Percentiles rank a stretch among this genome's conserved stretches.
Evolutionary conservation across 1,140 invertebrate genomes (phyloP).

Genomic region (Diplogasteroides magnus): DNA sequence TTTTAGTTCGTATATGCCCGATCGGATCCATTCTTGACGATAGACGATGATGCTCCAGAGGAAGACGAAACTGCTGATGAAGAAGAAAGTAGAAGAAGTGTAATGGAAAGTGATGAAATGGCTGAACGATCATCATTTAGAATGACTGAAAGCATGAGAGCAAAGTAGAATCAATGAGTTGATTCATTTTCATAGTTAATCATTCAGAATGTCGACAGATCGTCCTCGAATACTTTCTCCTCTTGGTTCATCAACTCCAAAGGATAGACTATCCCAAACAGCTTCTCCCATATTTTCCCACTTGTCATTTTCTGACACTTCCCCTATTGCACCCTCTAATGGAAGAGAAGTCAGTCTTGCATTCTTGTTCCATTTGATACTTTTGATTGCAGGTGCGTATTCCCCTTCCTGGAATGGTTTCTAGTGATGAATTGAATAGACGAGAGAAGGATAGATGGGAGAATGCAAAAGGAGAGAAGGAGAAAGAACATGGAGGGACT

Average conservation of each 20-base stretch:
- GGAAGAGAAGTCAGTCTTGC: no score
- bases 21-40: not conserved
- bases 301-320: not conserved
- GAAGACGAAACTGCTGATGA: not conserved
- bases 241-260: not conserved
- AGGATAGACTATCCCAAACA: not conserved
- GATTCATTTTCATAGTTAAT: no score
- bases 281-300: not conserved
- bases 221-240: not conserved
- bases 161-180: no score
- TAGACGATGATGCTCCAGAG: not conserved
- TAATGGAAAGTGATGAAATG: constrained; percentile 56
- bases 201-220: not conserved
- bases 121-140: not conserved
- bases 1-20: not conserved
- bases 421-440: not conserved
- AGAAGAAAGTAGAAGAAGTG: not conserved
- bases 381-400: no score
- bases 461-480: not conserved
- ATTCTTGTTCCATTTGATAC: no score
- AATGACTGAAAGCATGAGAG: no score
- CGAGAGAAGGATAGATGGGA: not conserved
- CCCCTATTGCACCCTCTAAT: not conserved
- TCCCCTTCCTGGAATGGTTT: not conserved
- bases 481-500: no score